Conservation (phyloP, 1,140 invertebrate genomes). For the Brachionus koreanus region DNA sequence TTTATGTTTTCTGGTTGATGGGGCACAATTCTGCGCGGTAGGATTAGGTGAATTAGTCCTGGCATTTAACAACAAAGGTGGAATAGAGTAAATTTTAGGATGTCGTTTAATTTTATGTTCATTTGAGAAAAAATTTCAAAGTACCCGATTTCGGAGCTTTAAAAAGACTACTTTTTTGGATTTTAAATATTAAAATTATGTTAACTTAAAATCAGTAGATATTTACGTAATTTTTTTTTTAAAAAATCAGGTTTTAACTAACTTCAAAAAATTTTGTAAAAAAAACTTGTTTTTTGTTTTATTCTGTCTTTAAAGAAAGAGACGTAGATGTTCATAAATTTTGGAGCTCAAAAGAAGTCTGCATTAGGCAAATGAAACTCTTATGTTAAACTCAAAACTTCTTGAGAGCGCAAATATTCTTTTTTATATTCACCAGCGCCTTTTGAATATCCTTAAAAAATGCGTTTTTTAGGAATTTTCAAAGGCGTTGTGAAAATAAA, state of each 20-base stretch:
- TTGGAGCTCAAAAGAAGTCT: no score
- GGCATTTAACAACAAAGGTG: neutral
- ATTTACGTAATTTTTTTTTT: neutral
- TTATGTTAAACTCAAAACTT: no score
- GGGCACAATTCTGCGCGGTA: neutral
- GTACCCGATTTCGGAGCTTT: neutral
- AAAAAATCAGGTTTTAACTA: neutral
- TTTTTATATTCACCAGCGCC: no score
- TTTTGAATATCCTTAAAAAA: no score
- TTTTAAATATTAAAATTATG: neutral
- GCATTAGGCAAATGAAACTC: no score
- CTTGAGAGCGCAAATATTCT: no score
- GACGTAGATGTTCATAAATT: no score
- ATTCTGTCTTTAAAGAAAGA: no score
- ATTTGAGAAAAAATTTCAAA: neutral
- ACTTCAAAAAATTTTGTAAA: neutral
- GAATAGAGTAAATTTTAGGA: neutral
- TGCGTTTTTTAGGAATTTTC: no score
- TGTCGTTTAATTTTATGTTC: neutral
- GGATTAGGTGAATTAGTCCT: neutral
- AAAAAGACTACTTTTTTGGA: neutral
- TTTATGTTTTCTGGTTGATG: neutral
- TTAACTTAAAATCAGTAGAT: neutral
- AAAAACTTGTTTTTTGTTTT: no score
- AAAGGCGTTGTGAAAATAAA: no score